Evolutionary conservation across 2,888 invertebrate genomes (phyloP), one percentile per base, ranked within the genome.

Genomic region (Lutraria lutraria): DNA sequence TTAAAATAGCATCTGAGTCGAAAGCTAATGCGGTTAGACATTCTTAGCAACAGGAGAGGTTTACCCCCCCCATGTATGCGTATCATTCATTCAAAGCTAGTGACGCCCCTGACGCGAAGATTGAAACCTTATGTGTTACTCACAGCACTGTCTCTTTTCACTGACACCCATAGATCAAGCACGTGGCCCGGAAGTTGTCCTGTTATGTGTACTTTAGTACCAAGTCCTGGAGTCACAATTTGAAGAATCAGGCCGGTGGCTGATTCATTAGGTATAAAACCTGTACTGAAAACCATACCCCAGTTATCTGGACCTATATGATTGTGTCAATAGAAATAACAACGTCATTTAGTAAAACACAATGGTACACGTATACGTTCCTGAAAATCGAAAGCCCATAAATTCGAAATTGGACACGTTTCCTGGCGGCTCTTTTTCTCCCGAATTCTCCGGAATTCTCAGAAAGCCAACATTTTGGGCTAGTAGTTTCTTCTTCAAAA

Each of bases 141-240:
- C 81, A 86, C 86, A 31, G 56, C 53, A 6, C 10, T 13, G 19
- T 86, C 86, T 4, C 81, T 56, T 63, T 86, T 86, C 21, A 86
- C 86, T 1, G 43, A 21, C 0, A 68, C 86, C 81, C 81, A 86
- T 16, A n/a, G 3, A 43, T 80, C 81, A 16, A 86, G 25, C 3
- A 34, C n/a, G 0, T 81, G 29, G 21, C 63, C 86, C 0, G 81
- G 0, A 19, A 86, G 76, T 13, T 15, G 13, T 13, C 86, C 86
- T 19, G 60, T 63, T 21, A 86, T 86, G 29, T 86, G 80, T 6
- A 86, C 86, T 15, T 81, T 81, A n/a, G 86, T 86, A 0, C 86
- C 86, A 16, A 86, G 43, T 21, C 86, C 86, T 16, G 86, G 80
- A 0, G 86, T 86, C 2, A 86, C 63, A 16, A 86, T 81, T 25